Evolutionary conservation across 2,888 invertebrate species (phyloP).

Genomic region (Melieria omissa): DNA sequence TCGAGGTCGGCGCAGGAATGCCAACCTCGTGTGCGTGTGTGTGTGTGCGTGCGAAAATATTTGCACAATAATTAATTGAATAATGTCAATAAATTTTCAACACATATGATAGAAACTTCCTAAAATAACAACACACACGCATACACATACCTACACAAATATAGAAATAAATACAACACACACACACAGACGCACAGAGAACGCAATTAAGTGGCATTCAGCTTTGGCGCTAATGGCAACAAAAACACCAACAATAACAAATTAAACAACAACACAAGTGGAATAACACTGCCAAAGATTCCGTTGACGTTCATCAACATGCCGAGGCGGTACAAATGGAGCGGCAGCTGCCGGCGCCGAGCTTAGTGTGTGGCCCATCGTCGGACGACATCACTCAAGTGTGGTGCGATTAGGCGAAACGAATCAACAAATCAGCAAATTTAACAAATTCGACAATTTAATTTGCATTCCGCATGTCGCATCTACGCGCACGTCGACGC

Average conservation of each 20-base stretch:
- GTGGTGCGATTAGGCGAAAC: conserved; percentile 64
- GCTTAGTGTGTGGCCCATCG: no score
- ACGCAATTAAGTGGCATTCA: conserved; percentile 12
- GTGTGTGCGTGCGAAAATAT: conserved; percentile 51
- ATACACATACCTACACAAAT: conserved; percentile 35
- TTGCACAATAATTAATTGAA: conserved; percentile 65
- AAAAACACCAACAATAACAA: conserved; percentile 35
- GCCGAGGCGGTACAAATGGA: no score
- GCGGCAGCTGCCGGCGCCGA: not conserved
- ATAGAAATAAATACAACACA: conserved; percentile 14
- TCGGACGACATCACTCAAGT: no score
- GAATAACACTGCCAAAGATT: no score
- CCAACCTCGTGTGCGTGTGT: conserved; percentile 8
- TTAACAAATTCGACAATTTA: conserved; percentile 55
- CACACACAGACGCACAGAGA: not conserved
- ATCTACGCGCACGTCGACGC: conserved; percentile 45
- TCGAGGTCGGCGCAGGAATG: not conserved
- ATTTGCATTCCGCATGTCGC: conserved; percentile 56
- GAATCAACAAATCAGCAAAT: conserved; percentile 65
- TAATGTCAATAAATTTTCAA: conserved; percentile 65
- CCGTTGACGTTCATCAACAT: no score
- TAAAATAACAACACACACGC: conserved; percentile 35
- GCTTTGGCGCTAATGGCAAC: conserved; percentile 8
- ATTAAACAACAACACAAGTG: not conserved
- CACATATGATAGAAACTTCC: conserved; percentile 47